These are phyloP conservation scores for Dryas iulia DNA, from an alignment of 1,140 invertebrate genomes.

Conservation along the genomic window DNA sequence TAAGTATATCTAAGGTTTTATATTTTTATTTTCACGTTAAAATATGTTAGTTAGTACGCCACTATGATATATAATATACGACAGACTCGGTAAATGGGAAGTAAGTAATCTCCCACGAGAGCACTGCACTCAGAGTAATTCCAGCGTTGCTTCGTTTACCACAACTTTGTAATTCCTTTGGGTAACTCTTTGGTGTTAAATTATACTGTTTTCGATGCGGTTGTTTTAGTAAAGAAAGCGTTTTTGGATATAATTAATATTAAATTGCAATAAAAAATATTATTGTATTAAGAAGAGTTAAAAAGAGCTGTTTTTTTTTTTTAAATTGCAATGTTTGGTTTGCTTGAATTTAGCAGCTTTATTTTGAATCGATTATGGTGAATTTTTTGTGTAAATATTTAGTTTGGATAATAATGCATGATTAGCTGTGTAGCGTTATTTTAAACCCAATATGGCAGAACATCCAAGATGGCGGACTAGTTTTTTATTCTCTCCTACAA, in stretches of 20 bases:
- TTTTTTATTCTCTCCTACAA: too few relatives aligned
- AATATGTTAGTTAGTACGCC: background rate
- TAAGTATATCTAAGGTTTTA: background rate
- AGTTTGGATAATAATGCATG: too few relatives aligned
- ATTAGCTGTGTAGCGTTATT: too few relatives aligned
- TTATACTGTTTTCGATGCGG: constrained; percentile 9
- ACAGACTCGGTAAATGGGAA: constrained; percentile 2
- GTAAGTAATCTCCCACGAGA: constrained; percentile 12
- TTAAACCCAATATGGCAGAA: too few relatives aligned
- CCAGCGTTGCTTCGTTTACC: constrained; percentile 23
- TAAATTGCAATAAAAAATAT: background rate
- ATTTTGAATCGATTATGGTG: too few relatives aligned
- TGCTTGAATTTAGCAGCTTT: too few relatives aligned
- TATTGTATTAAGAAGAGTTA: too few relatives aligned
- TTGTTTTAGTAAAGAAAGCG: background rate
- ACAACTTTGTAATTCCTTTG: constrained; percentile 16
- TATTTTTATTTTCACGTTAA: background rate
- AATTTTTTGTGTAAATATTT: too few relatives aligned
- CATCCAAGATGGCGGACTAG: too few relatives aligned
- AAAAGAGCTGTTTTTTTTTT: background rate
- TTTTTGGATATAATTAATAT: background rate
- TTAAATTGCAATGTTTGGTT: too few relatives aligned
- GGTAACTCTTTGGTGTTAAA: constrained; percentile 13
- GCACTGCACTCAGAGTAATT: constrained; percentile 24
- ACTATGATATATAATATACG: constrained; percentile 1